Base-by-base conservation (phyloP, 2,113 vertebrate genomes). In the Burhinus bistriatus region DNA sequence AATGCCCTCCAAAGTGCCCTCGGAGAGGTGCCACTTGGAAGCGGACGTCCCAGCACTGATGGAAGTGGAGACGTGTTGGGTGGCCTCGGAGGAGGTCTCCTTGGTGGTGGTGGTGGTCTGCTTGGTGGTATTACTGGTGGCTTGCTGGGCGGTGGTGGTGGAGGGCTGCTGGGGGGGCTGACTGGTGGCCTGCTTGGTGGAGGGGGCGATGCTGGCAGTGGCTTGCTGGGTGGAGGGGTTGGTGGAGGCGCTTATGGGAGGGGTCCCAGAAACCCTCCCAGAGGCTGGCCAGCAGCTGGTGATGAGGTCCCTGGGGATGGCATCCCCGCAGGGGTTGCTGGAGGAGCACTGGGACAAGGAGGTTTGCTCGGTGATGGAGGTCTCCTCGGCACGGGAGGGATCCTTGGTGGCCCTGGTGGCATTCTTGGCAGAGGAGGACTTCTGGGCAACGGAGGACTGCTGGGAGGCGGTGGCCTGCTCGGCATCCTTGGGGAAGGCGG, bases 401-500 rank as follows among this genome's bases (percentile, higher is more conserved):
- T 96, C 90, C 95, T 97, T 13, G 5, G 92, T 3, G 96, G 96
- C 49, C 68, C 95, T 29, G 83, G 96, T 3, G 95, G 96, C 32
- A 86, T 98, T 61, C 97, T 97, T 2, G 95, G 97, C 9, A 96
- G 96, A 65, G 95, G 84, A 26, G 97, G 96, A 66, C 94, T 98
- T 14, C 95, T 98, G 36, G 98, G 97, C 27, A 91, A 94, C 0
- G 90, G 96, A 83, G 97, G 96, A 65, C 96, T 98, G 70, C 96
- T 98, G 7, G 98, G 97, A 95, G 95, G 89, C 8, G 87, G 96
- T 0, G 96, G 97, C 3, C 59, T 98, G 62, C 97, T 98, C 11
- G 84, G 97, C 2, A 40, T 98, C 85, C 96, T 98, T 1, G 93
- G 98, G 3, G 96, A 98, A 87, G 97, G 98, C 5, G 96, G 97